Base-by-base conservation (phyloP, 2,797 vertebrate species). In the Pampus argenteus region DNA sequence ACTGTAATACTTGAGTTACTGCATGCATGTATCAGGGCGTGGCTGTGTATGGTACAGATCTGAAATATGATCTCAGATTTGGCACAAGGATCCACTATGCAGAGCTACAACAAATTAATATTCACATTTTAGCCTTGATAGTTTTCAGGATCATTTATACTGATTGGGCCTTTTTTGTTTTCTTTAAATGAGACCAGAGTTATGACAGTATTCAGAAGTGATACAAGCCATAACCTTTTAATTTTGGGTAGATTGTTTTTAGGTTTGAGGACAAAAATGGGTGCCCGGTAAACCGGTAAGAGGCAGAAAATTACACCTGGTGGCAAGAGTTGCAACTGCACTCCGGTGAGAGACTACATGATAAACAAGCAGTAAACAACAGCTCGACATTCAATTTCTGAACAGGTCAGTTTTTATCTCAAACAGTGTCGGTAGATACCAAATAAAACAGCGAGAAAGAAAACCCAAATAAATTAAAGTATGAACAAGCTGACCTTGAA, bases 401-500 rank as follows among this genome's bases (percentile, higher is more conserved):
- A 29, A 20, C 5, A 4, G 22, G 4, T 29, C 13, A 26, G 2
- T 0, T 9, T 9, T 6, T 4, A 17, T 0, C 0, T 47, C 2
- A 1, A 3, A 4, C 9, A 45, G 9, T 4, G 18, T 9, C 25
- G 11, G 14, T 0, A 23, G 5, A 0, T 15, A 20, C 3, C 2
- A 0, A 28, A 25, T 2, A 14, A 17, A 5, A 11, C 1, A 18
- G 1, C 4, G n/a, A 23, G 0, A 2, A n/a, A 26, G 22, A 11
- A 31, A n/a, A 26, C 2, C 1, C 2, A 36, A 6, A 49, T 2
- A 6, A 8, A 67, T n/a, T 0, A 6, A 66, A 18, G 13, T 0
- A 6, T 0, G 1, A 49, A n/a, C 50, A 59, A 67, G 63, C 85
- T 91, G 90, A 92, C 91, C 92, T 92, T 92, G 89, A 88, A 71